Evolutionary conservation across 1,140 invertebrate genomes (phyloP).

Genomic region (Scaptomyza montana): DNA sequence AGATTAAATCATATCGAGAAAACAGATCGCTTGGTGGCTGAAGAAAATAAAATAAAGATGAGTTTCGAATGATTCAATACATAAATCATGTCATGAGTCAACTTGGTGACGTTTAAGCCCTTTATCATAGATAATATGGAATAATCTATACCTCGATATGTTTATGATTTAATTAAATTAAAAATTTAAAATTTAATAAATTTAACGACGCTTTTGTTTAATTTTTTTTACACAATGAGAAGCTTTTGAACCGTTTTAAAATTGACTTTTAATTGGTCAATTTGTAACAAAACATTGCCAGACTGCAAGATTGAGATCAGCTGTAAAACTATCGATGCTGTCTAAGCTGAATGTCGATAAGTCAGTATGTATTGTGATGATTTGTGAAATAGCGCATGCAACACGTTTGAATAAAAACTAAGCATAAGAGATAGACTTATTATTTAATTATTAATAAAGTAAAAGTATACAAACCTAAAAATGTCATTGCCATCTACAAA

Average conservation of each 20-base stretch:
- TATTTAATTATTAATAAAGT: neutral
- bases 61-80: no score
- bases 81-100: neutral
- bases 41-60: neutral
- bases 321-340: neutral
- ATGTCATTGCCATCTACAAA: slow-evolving; percentile 60
- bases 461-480: neutral
- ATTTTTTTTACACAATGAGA: no score
- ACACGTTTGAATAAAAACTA: neutral
- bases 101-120: neutral
- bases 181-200: no score
- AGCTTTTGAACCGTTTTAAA: neutral
- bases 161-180: no score
- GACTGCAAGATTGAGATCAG: neutral
- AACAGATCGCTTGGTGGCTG: neutral
- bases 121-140: neutral
- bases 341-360: neutral
- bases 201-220: no score
- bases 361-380: neutral
- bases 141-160: neutral
- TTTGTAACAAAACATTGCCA: neutral
- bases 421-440: neutral
- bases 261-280: neutral
- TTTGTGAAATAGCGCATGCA: slow-evolving; percentile 28
- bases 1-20: neutral